Percentiles rank a stretch among this genome's conserved stretches.
phyloP scores from a whole-genome alignment of 2,113 vertebrate species.

The Syngnathoides biaculeatus region DNA sequence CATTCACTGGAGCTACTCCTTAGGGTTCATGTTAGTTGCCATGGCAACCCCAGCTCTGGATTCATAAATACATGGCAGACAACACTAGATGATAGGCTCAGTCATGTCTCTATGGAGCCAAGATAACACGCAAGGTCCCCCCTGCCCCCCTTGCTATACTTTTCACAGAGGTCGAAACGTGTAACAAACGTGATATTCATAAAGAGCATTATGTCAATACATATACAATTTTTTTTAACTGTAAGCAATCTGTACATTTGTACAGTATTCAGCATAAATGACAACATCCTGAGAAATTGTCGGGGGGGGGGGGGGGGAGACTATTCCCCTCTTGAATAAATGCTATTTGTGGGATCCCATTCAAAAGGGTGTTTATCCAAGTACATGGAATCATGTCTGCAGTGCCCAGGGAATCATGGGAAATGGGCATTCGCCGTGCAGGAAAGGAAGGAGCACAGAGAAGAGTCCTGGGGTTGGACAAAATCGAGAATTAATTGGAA shows the following conservation, averaged over 20 bases:
- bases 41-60: conserved; percentile 55
- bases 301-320: too few relatives aligned
- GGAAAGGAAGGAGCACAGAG: too few relatives aligned
- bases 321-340: background rate
- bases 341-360: background rate
- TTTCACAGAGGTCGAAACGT: background rate
- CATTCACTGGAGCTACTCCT: conserved; percentile 48
- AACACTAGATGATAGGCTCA: conserved; percentile 44
- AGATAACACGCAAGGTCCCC: conserved; percentile 22
- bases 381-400: background rate
- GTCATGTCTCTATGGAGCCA: conserved; percentile 31
- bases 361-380: background rate
- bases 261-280: background rate
- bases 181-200: background rate
- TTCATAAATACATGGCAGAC: conserved; percentile 56
- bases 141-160: too few relatives aligned
- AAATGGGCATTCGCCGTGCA: too few relatives aligned
- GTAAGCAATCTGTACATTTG: background rate
- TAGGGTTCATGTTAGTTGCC: conserved; percentile 58
- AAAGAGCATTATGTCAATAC: background rate
- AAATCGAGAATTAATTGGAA: too few relatives aligned
- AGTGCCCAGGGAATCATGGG: too few relatives aligned
- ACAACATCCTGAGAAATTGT: background rate
- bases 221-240: background rate
- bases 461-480: too few relatives aligned